phyloP scores from a whole-genome alignment of 92 coral and sea anemone genomes.

The Porites cylindrica region DNA sequence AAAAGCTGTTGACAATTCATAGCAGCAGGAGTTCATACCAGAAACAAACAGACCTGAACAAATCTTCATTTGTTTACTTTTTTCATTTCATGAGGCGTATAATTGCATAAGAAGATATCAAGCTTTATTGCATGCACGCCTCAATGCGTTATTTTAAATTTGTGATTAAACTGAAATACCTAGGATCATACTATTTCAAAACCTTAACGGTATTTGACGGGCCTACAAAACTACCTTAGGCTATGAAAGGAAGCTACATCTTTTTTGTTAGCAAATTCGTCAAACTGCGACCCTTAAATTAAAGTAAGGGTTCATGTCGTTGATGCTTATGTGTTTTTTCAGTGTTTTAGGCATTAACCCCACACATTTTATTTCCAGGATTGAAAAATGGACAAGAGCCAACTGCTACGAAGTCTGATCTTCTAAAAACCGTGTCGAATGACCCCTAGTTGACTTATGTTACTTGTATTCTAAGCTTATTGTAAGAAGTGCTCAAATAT shows the following conservation, averaged over 20 bases:
- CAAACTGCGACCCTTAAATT: too few species aligned
- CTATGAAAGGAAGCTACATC: too few species aligned
- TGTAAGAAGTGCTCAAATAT: neutral
- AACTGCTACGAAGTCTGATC: too few species aligned
- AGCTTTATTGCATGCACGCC: neutral
- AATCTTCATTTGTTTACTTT: neutral
- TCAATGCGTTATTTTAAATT: neutral
- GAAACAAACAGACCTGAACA: neutral
- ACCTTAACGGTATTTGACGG: neutral
- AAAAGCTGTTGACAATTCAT: too few species aligned
- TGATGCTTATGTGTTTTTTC: too few species aligned
- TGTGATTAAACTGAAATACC: too few species aligned
- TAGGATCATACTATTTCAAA: neutral
- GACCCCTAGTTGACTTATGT: neutral
- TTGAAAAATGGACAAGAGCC: too few species aligned
- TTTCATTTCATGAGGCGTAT: neutral
- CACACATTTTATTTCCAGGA: too few species aligned
- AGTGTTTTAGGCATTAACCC: too few species aligned
- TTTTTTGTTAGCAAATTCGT: too few species aligned
- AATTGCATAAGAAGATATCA: neutral
- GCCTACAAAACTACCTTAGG: too few species aligned
- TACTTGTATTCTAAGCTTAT: neutral
- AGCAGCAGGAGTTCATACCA: neutral
- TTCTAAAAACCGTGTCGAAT: neutral
- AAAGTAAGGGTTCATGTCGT: too few species aligned